Conservation (phyloP, 2,797 vertebrate genomes). For the Hemibagrus guttatus region DNA sequence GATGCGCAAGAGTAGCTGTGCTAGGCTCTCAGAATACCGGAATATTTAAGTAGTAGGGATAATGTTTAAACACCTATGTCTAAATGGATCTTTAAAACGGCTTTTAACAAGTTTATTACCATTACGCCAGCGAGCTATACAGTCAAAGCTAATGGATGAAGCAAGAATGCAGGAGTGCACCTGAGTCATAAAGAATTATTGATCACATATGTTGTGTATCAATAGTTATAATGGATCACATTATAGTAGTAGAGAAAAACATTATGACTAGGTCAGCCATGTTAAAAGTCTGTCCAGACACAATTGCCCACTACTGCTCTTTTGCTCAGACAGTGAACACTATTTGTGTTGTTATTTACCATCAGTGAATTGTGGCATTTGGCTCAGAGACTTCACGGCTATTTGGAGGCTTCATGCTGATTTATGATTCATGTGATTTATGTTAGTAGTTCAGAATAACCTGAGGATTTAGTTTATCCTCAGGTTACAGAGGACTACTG, state of each 20-base stretch:
- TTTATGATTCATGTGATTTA: constrained; percentile 19
- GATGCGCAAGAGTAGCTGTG: not conserved
- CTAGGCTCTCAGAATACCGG: constrained; percentile 18
- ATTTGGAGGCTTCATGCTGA: constrained; percentile 4
- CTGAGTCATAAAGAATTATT: constrained; percentile 32
- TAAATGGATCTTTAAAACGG: constrained; percentile 13
- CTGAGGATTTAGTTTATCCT: not conserved
- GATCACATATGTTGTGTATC: constrained; percentile 23
- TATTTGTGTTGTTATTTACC: constrained; percentile 8
- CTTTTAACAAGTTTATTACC: not conserved
- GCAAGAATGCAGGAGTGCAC: not conserved
- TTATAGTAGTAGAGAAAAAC: not conserved
- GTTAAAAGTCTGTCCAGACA: not conserved
- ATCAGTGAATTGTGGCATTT: constrained; percentile 7
- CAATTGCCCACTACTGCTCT: not conserved
- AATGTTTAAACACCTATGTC: constrained; percentile 29
- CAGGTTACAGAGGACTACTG: not conserved
- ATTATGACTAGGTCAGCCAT: not conserved
- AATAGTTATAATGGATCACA: constrained; percentile 18
- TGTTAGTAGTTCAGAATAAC: constrained; percentile 1
- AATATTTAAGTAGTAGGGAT: constrained; percentile 1
- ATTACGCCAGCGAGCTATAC: not conserved
- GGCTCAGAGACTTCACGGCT: not conserved
- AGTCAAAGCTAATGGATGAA: not conserved
- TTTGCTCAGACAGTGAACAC: not conserved